A percentile compares a stretch with the other conserved stretches of the same genome.
phyloP scores from a whole-genome alignment of 2,797 vertebrate species.

The Notolabrus celidotus region DNA sequence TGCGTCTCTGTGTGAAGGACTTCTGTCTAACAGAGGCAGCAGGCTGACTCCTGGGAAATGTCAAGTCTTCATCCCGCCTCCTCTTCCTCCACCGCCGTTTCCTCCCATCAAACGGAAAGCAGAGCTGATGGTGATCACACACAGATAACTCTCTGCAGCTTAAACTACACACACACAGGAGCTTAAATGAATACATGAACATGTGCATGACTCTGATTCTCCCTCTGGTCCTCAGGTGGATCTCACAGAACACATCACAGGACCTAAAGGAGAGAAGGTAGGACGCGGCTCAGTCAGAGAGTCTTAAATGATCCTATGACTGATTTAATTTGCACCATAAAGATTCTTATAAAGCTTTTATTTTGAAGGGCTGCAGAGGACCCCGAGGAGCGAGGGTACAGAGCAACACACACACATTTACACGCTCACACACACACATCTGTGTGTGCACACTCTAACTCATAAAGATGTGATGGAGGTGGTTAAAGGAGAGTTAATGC shows the following conservation, averaged over 20 bases:
- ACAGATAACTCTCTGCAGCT: too few relatives aligned
- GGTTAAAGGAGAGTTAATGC: neutral
- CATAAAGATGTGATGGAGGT: neutral
- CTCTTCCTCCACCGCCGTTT: conserved; percentile 73
- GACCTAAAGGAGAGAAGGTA: conserved; percentile 66
- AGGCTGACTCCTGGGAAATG: conserved; percentile 41
- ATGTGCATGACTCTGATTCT: too few relatives aligned
- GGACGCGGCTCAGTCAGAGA: accelerated
- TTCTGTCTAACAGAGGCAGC: conserved; percentile 26
- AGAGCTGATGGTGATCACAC: conserved; percentile 66
- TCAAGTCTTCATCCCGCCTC: conserved; percentile 58
- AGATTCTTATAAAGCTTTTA: neutral
- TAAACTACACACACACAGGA: neutral
- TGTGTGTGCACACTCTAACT: too few relatives aligned
- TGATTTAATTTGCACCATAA: too few relatives aligned
- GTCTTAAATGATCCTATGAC: too few relatives aligned
- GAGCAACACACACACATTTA: neutral
- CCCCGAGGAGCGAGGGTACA: conserved; percentile 60
- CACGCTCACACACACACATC: neutral
- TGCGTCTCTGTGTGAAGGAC: conserved; percentile 37
- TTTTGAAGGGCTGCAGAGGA: conserved; percentile 73
- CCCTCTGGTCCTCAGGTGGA: conserved; percentile 56
- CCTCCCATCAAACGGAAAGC: conserved; percentile 61
- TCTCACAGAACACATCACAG: conserved; percentile 63
- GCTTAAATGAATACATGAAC: neutral